phyloP scores from a whole-genome alignment of 2,888 invertebrate genomes.

The Himalopsyche japonica region DNA sequence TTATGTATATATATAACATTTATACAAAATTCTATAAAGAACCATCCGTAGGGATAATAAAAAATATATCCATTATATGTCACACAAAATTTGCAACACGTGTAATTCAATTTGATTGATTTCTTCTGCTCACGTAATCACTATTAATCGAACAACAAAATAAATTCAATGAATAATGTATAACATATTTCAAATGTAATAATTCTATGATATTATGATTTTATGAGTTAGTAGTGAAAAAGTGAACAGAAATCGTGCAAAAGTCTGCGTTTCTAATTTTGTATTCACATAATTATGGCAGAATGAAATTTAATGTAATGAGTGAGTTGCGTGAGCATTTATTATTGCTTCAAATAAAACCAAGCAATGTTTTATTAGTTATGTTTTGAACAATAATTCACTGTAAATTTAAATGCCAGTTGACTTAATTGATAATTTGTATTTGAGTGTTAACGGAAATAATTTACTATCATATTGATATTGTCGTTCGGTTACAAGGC shows the following conservation, averaged over 20 bases:
- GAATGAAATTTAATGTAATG: not conserved
- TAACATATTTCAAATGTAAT: not conserved
- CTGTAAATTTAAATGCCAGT: not conserved
- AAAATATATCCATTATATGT: not conserved
- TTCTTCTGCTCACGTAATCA: not conserved
- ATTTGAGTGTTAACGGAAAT: too few relatives aligned
- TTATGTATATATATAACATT: too few relatives aligned
- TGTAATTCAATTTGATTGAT: not conserved
- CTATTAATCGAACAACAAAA: not conserved
- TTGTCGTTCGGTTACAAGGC: too few relatives aligned
- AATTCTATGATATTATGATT: not conserved
- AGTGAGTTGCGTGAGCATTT: not conserved
- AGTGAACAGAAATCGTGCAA: not conserved
- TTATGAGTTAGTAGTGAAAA: not conserved
- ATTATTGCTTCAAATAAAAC: not conserved
- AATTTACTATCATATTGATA: too few relatives aligned
- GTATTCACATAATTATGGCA: not conserved
- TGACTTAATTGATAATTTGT: too few relatives aligned
- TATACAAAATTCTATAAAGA: too few relatives aligned
- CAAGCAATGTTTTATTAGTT: not conserved
- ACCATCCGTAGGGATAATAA: too few relatives aligned
- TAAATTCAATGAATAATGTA: not conserved
- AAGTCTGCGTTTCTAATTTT: not conserved
- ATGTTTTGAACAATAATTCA: not conserved
- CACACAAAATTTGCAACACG: not conserved